phyloP scores from a whole-genome alignment of 2,797 vertebrate species.

The Clarias platycephalus region DNA sequence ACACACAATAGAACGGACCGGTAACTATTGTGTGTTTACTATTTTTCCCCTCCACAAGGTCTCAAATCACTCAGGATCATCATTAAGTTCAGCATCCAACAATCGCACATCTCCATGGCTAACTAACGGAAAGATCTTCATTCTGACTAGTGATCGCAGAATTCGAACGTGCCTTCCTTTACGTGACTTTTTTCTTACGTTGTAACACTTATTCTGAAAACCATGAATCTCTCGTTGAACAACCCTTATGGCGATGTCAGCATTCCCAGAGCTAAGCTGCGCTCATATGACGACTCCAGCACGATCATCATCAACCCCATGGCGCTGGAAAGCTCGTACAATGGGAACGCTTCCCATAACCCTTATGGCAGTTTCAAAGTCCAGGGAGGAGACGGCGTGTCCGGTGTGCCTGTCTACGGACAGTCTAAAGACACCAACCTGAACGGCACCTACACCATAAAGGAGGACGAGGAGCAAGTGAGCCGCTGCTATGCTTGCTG shows the following conservation, averaged over 20 bases:
- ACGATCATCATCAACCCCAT: slow-evolving; percentile 74
- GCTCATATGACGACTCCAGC: slow-evolving; percentile 33
- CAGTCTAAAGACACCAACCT: slow-evolving; percentile 43
- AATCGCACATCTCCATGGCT: not conserved
- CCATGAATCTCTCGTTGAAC: slow-evolving; percentile 68
- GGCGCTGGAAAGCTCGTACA: slow-evolving; percentile 49
- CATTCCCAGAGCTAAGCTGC: slow-evolving; percentile 83
- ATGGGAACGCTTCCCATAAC: slow-evolving; percentile 43
- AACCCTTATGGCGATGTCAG: slow-evolving; percentile 81
- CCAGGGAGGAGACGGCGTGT: slow-evolving; percentile 25
- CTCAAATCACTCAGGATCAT: not conserved
- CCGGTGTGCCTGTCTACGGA: slow-evolving; percentile 48
- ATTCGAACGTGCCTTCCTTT: not conserved
- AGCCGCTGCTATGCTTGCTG: slow-evolving; percentile 68
- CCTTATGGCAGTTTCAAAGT: slow-evolving; percentile 65
- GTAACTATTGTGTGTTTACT: not conserved
- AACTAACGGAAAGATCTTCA: not conserved
- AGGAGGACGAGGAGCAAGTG: slow-evolving; percentile 57
- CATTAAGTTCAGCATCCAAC: not conserved
- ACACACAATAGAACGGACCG: not conserved
- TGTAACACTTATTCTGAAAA: slow-evolving; percentile 14
- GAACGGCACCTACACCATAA: slow-evolving; percentile 60
- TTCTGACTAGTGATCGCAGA: not conserved
- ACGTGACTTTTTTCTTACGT: not conserved
- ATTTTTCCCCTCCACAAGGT: slow-evolving; percentile 25